Percentiles rank a stretch among this genome's conserved stretches.
phyloP scores from a whole-genome alignment of 2,113 vertebrate genomes.

The Sula dactylatra region DNA sequence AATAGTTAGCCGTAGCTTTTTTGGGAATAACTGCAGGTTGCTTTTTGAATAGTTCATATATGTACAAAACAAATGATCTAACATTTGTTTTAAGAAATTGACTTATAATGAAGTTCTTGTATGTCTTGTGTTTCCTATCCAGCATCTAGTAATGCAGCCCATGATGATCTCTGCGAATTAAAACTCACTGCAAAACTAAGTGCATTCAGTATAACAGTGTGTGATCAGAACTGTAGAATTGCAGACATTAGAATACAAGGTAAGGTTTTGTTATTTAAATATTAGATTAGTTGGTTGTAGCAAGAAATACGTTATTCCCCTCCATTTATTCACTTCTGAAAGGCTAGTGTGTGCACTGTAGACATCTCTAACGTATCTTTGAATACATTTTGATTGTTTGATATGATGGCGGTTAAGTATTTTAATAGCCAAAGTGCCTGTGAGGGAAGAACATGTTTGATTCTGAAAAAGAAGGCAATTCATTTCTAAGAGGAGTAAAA shows the following conservation, averaged over 20 bases:
- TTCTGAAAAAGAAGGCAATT: neutral
- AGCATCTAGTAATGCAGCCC: slow-evolving; percentile 60
- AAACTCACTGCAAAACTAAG: slow-evolving; percentile 84
- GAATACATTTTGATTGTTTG: neutral
- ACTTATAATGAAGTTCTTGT: neutral
- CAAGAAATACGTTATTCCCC: neutral
- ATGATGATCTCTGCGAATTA: slow-evolving; percentile 78
- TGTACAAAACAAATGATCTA: neutral
- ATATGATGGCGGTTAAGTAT: neutral
- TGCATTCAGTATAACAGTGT: slow-evolving; percentile 85
- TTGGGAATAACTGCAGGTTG: neutral
- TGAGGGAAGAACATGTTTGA: neutral
- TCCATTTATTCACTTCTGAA: neutral
- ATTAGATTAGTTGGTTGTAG: neutral
- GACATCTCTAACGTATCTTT: neutral
- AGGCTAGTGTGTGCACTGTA: neutral
- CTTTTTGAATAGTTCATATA: neutral
- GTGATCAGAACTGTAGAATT: slow-evolving; percentile 84
- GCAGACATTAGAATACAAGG: slow-evolving; percentile 92
- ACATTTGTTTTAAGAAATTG: neutral
- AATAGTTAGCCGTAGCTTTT: neutral
- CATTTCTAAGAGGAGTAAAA: neutral
- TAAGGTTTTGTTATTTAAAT: slow-evolving; percentile 20
- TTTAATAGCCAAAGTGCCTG: neutral
- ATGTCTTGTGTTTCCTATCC: neutral